Evolutionary conservation across 2,888 invertebrate genomes (phyloP), one percentile per base, ranked within the genome.

Genomic region (Chrysolina oricalcia): DNA sequence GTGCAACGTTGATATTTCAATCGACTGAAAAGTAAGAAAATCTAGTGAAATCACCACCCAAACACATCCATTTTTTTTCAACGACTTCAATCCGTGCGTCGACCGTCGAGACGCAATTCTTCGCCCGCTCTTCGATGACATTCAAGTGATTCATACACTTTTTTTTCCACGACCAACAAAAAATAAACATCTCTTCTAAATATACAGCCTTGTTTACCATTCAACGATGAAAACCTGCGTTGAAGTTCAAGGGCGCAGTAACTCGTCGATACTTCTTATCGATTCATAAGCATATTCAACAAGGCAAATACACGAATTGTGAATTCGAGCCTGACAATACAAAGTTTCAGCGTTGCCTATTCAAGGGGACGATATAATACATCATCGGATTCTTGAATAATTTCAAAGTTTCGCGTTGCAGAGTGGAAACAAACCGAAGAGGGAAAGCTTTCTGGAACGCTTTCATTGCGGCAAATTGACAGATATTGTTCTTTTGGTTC

Each of bases 261-360:
- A 53, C 21, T 53, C 23, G 53, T 53, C 53, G 13, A 21, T 53
- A 21, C 21, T 53, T 21, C 19, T 53, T 53, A 53, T 53, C 5
- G 53, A 53, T 53, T 53, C 53, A 53, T 21, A 53, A 53, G 53
- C 11, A 53, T 9, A 21, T 21, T 53, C 53, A 53, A 53, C 53
- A 21, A 53, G 21, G 13, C 53, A 53, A 53, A 53, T 21, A 53
- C 53, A 53, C 13, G 53, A 21, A 53, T 21, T 21, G 46, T 46
- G 46, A 46, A 13, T 48, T 48, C 48, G 17, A 10, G 21, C 21
- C 19, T 19, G 21, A 23, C 53, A 53, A 53, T 21, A 53, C 19
- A 11, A 53, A 53, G 19, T 5, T 53, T 53, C 21, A 21, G 53
- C 21, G 21, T 21, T 21, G 19, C 21, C 13, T 53, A 13, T 21